Percentiles rank a stretch among this genome's conserved stretches.
Conservation (phyloP, 2,113 vertebrate genomes). For the Hippocampus comes region DNA sequence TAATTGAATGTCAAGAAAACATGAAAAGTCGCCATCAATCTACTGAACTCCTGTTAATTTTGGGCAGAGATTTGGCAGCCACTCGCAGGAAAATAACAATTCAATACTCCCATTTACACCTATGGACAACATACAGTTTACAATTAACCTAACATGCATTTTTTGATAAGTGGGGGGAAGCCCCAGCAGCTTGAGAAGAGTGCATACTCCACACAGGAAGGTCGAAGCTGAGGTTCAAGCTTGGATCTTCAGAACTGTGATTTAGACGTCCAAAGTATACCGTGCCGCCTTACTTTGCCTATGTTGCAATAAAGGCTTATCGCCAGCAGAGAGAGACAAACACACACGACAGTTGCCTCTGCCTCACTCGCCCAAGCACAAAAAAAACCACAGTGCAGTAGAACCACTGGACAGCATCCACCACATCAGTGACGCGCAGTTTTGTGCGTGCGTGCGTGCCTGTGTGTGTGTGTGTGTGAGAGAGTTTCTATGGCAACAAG, state of each 20-base stretch:
- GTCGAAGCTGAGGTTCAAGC: not conserved
- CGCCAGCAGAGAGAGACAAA: slow-evolving; percentile 63
- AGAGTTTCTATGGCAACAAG: slow-evolving; percentile 63
- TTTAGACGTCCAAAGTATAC: not conserved
- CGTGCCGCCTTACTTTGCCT: not conserved
- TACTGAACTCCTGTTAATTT: too few relatives aligned
- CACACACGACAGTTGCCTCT: slow-evolving; percentile 12
- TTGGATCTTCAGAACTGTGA: not conserved
- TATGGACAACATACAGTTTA: too few relatives aligned
- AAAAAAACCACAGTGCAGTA: slow-evolving; percentile 16
- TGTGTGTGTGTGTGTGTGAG: slow-evolving; percentile 29
- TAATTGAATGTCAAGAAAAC: not conserved
- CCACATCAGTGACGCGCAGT: slow-evolving; percentile 30
- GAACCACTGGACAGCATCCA: slow-evolving; percentile 32
- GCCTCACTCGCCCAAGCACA: slow-evolving; percentile 5
- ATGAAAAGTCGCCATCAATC: not conserved
- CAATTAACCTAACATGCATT: too few relatives aligned
- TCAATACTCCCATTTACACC: too few relatives aligned
- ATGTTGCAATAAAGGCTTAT: slow-evolving; percentile 2
- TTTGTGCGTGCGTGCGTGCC: slow-evolving; percentile 33
- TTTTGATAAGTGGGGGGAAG: too few relatives aligned
- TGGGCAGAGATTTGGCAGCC: too few relatives aligned
- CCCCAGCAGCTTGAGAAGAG: too few relatives aligned
- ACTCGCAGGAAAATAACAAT: too few relatives aligned
- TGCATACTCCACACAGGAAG: not conserved